Base-by-base conservation (phyloP, 2,113 vertebrate genomes). In the Onychostoma macrolepis region DNA sequence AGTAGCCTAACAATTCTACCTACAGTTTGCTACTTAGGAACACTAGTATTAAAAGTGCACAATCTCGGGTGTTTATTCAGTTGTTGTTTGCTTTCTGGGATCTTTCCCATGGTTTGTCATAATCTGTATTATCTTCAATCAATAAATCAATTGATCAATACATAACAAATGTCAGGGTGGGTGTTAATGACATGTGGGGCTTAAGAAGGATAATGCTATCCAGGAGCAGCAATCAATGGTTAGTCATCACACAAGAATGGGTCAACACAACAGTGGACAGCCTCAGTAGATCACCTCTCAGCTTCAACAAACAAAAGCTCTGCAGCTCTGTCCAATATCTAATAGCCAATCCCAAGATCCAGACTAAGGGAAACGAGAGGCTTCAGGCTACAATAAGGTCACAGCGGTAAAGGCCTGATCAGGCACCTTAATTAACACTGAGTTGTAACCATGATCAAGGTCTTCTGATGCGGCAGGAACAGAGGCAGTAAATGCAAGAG, bases 381-480 rank as follows among this genome's bases (percentile, higher is more conserved):
- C 86, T 50, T 76, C 86, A 88, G 91, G 90, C 90, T 90, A 90
- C 85, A 89, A 92, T 90, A 92, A 92, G 90, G 90, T 89, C 76
- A 61, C 87, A 91, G 88, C 88, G 90, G 90, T 91, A 93, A 90
- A 91, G 89, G 92, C 93, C 94, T 93, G 92, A 94, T 91, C 92
- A 89, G 92, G 91, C 90, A 91, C 91, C 92, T 93, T 95, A 94
- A 96, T 95, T 94, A 95, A 95, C 91, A 94, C 89, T 83, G 86
- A 92, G 89, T 92, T 91, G 91, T 91, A 92, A 93, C 90, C 86
- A 77, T 93, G 92, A 94, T 95, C 93, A 93, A 93, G 92, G 91
- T 86, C 91, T 91, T 93, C 91, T 30, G 92, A 93, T 92, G 91
- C 90, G n/a, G 85, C 77, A 74, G 89, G 76, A 90, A 88, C 86